Conservation (phyloP, 2,888 invertebrate genomes). For the Bimastos eiseni region DNA sequence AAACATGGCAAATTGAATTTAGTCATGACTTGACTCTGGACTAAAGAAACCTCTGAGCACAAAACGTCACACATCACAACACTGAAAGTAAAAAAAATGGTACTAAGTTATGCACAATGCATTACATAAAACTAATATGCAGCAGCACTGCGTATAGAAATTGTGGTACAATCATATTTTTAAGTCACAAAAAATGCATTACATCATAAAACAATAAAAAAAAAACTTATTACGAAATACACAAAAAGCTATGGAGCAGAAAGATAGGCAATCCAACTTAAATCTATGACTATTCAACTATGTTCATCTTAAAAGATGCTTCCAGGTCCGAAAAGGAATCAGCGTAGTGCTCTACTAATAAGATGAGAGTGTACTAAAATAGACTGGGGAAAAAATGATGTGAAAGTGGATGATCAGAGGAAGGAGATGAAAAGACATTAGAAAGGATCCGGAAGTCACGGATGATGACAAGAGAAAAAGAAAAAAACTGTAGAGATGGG, state of each 20-base stretch:
- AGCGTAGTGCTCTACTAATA: too few species aligned
- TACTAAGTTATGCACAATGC: background rate
- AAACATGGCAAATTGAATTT: background rate
- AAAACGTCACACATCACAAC: background rate
- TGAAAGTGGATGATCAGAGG: background rate
- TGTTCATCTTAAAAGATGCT: background rate
- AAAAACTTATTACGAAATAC: background rate
- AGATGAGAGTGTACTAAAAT: too few species aligned
- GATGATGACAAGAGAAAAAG: background rate
- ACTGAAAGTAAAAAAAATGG: background rate
- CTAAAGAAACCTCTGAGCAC: background rate
- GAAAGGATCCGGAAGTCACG: background rate
- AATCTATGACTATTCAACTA: background rate
- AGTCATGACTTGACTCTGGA: background rate
- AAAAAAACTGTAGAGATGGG: background rate
- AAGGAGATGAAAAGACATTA: background rate
- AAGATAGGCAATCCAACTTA: conserved; percentile 2
- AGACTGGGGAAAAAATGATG: too few species aligned
- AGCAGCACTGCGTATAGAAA: background rate
- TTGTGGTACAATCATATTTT: too few species aligned
- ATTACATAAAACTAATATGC: background rate
- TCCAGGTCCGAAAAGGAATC: background rate
- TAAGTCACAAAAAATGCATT: background rate
- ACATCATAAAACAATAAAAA: too few species aligned
- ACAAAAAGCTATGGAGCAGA: background rate